These are phyloP conservation scores for Patagioenas fasciata DNA, from an alignment of 2,113 vertebrate genomes.

Conservation along the genomic window DNA sequence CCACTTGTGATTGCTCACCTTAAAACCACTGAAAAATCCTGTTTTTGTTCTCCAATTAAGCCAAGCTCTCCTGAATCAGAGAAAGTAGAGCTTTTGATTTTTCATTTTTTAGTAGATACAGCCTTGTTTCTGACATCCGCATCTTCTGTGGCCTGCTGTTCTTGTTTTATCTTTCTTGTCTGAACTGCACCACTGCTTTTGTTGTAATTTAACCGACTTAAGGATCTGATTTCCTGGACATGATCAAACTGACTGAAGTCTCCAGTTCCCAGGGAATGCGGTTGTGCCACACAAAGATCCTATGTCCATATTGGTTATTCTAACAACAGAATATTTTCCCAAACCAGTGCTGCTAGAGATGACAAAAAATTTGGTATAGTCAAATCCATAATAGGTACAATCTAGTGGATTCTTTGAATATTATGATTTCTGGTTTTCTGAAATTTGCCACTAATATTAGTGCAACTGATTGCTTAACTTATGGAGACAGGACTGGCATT, in stretches of 20 bases:
- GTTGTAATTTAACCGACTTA: background rate
- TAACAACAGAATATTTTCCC: background rate
- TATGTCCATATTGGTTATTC: background rate
- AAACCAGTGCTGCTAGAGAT: background rate
- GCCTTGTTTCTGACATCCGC: background rate
- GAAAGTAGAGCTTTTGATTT: background rate
- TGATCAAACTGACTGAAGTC: background rate
- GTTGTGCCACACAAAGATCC: background rate
- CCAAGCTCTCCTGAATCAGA: background rate
- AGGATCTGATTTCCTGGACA: background rate
- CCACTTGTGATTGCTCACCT: background rate
- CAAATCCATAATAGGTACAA: background rate
- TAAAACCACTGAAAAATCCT: background rate
- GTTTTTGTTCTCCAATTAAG: background rate
- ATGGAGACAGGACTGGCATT: background rate
- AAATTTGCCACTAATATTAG: background rate
- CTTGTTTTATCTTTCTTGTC: background rate
- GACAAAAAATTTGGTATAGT: fast-evolving
- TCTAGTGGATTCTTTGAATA: background rate
- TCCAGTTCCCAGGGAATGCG: background rate
- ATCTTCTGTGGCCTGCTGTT: background rate
- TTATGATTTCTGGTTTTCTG: background rate
- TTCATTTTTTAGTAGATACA: background rate
- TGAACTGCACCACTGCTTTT: background rate
- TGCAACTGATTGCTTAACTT: background rate